Percentiles rank a stretch among this genome's conserved stretches.
Evolutionary conservation across 2,888 invertebrate genomes (phyloP).

Genomic region (Melolontha melolontha): DNA sequence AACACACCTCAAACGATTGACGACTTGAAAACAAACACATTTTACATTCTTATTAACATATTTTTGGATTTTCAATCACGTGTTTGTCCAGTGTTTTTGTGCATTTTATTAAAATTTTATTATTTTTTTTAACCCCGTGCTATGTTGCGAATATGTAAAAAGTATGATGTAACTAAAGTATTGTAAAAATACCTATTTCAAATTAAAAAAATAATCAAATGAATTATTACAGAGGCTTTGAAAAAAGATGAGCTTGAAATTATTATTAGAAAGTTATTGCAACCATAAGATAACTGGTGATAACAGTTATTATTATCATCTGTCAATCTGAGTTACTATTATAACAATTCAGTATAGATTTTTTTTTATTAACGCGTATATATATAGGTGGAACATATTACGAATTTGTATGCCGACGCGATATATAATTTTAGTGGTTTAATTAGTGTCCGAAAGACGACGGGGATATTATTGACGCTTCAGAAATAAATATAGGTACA

Average conservation of each 20-base stretch:
- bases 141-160: no score
- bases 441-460: conserved; percentile 30
- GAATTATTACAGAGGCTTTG: no score
- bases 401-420: conserved; percentile 16
- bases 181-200: no score
- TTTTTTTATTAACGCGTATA: neutral
- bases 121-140: no score
- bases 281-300: conserved; percentile 2
- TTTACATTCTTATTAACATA: no score
- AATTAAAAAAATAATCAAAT: no score
- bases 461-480: conserved; percentile 46
- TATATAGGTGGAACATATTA: conserved; percentile 1
- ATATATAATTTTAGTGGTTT: conserved; percentile 31
- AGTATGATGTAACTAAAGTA: no score
- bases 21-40: no score
- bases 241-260: neutral
- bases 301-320: conserved; percentile 32
- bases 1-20: no score
- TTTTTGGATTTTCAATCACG: no score
- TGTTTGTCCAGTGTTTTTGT: no score
- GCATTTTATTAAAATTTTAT: no score
- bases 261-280: conserved; percentile 6
- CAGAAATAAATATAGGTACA: conserved; percentile 49
- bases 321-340: conserved; percentile 18
- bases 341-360: conserved; percentile 22